Percentiles rank a stretch among this genome's conserved stretches.
Evolutionary conservation across 2,888 invertebrate genomes (phyloP).

Genomic region (Gryllus longicercus): DNA sequence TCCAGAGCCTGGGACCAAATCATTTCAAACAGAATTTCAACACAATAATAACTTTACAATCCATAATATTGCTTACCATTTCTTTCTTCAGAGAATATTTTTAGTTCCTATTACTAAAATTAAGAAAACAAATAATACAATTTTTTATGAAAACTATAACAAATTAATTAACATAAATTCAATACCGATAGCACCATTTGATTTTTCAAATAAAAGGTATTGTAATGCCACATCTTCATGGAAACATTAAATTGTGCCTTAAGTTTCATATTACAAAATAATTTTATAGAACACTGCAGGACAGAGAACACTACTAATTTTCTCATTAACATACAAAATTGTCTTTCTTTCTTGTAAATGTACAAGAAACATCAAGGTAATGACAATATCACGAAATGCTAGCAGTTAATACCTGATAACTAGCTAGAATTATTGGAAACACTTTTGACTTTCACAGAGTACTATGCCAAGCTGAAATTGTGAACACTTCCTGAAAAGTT

Average conservation of each 20-base stretch:
- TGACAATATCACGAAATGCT: too few relatives aligned
- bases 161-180: background rate
- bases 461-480: too few relatives aligned
- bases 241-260: background rate
- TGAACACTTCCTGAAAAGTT: too few relatives aligned
- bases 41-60: too few relatives aligned
- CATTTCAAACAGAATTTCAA: too few relatives aligned
- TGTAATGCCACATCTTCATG: background rate
- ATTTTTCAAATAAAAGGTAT: conserved; percentile 3
- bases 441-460: too few relatives aligned
- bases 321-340: background rate
- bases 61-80: too few relatives aligned
- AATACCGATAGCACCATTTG: background rate
- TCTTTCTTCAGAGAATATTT: too few relatives aligned
- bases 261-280: background rate
- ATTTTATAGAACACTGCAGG: conserved; percentile 4
- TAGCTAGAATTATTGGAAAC: too few relatives aligned
- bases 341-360: background rate
- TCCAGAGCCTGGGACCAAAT: too few relatives aligned
- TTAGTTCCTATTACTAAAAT: background rate
- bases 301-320: background rate
- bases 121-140: conserved; percentile 1
- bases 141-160: background rate
- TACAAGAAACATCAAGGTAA: too few relatives aligned
- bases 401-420: too few relatives aligned